Evolutionary conservation across 2,888 invertebrate species (phyloP).

Genomic region (Portevinia maculata): DNA sequence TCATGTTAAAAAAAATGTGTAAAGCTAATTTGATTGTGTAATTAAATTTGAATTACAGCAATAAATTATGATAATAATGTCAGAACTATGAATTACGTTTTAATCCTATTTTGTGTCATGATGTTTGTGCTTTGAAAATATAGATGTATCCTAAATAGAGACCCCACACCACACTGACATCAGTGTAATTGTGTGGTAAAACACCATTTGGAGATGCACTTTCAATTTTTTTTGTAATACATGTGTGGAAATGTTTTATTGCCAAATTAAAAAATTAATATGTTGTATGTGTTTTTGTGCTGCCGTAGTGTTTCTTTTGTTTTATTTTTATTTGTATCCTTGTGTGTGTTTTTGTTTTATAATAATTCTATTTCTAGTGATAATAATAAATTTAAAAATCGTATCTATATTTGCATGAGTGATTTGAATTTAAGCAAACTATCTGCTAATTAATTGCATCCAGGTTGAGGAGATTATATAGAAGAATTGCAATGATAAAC

Average conservation of each 20-base stretch:
- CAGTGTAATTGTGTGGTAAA: neutral
- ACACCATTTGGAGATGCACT: slow-evolving; percentile 10
- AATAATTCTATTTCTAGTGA: slow-evolving; percentile 60
- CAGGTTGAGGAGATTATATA: slow-evolving; percentile 34
- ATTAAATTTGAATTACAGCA: slow-evolving; percentile 8
- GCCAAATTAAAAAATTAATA: slow-evolving; percentile 6
- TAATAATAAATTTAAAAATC: slow-evolving; percentile 68
- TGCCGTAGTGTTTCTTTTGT: slow-evolving; percentile 38
- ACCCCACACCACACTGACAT: neutral
- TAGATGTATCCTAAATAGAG: slow-evolving; percentile 10
- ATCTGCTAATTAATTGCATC: slow-evolving; percentile 62
- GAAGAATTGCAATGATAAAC: slow-evolving; percentile 24
- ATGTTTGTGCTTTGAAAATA: neutral
- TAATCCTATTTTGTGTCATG: neutral
- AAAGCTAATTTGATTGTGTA: slow-evolving; percentile 9
- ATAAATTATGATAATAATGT: neutral
- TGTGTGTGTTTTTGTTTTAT: slow-evolving; percentile 10
- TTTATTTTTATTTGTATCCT: slow-evolving; percentile 13
- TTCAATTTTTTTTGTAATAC: neutral
- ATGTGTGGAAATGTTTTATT: no score
- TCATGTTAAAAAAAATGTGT: neutral
- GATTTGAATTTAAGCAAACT: slow-evolving; percentile 63
- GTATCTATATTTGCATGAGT: slow-evolving; percentile 60
- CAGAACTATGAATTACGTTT: neutral
- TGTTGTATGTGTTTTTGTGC: slow-evolving; percentile 13